phyloP scores from a whole-genome alignment of 2,797 vertebrate species.

The Tarsius wallacei region DNA sequence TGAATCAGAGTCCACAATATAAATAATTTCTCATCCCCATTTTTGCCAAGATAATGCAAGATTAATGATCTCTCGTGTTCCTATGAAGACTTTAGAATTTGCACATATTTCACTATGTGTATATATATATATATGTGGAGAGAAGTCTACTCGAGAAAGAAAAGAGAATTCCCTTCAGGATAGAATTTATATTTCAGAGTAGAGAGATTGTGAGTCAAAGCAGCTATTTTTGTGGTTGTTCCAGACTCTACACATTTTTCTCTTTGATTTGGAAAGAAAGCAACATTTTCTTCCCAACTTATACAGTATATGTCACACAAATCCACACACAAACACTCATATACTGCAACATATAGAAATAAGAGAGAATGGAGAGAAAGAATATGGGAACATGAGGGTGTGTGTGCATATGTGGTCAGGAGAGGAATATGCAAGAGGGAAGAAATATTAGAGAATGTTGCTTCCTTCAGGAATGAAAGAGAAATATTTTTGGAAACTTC shows the following conservation, averaged over 20 bases:
- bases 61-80: constrained; percentile 75
- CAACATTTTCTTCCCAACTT: constrained; percentile 77
- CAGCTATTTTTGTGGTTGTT: constrained; percentile 79
- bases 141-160: constrained; percentile 73
- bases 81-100: constrained; percentile 73
- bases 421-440: not conserved
- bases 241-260: constrained; percentile 79
- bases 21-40: constrained; percentile 73
- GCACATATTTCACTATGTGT: constrained; percentile 51
- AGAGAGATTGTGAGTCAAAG: constrained; percentile 72
- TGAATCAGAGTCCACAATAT: constrained; percentile 49
- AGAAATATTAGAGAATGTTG: not conserved
- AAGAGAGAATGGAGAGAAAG: not conserved
- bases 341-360: constrained; percentile 39
- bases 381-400: not conserved
- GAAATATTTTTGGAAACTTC: not conserved
- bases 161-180: constrained; percentile 84
- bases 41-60: constrained; percentile 81
- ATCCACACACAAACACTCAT: constrained; percentile 36
- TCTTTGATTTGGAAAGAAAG: constrained; percentile 82
- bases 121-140: not conserved
- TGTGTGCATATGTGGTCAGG: fast-evolving
- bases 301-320: constrained; percentile 74
- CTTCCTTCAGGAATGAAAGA: not conserved
- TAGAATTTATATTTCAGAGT: constrained; percentile 79